Base-by-base conservation (phyloP, 2,888 invertebrate genomes). In the Odiellus spinosus region DNA sequence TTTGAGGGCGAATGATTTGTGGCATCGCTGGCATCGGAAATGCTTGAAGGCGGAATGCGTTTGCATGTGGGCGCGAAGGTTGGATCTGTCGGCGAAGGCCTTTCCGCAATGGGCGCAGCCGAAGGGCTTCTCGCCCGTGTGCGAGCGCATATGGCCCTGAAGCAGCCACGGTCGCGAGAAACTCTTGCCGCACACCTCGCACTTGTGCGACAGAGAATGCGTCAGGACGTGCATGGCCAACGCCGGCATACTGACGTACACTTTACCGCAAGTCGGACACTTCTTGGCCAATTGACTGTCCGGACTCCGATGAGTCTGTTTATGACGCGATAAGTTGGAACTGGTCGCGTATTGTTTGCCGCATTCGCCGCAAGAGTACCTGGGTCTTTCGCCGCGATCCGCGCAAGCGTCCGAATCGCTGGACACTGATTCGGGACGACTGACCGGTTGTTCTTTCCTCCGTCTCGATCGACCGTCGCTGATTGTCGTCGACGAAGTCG, bases 41-140 rank as follows among this genome's bases (percentile, higher is more conserved):
- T 85, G 85, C 70, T 90, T 91, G 64, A 83, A 84, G 47, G 78
- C 73, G 35, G 88, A 84, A 65, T 91, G 91, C 11, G 90, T 91
- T 69, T 90, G 88, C 78, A 90, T 82, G 70, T 93, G 91, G 1
- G 90, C 91, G 19, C 90, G 74, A 46, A 91, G 71, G 66, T 91
- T 91, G 50, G 86, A 86, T 45, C 90, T 76, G 70, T 93, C 91
- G 11, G 90, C 90, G 66, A 93, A 91, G 2, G 88, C 83, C 64
- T 90, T 91, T 53, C 86, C 85, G 68, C 91, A 93, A 61, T 82
- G 82, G 19, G 82, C 83, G 65, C 91, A 93, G 3, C 81, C 83
- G 68, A 84, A 93, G 0, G 91, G 91, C 63, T 85, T 86, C 68
- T 87, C 87, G 3, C 84, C 83, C 50, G 85, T 88, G 61, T 87